Evolutionary conservation across 2,888 invertebrate genomes (phyloP).

Genomic region (Piscicola geometra): DNA sequence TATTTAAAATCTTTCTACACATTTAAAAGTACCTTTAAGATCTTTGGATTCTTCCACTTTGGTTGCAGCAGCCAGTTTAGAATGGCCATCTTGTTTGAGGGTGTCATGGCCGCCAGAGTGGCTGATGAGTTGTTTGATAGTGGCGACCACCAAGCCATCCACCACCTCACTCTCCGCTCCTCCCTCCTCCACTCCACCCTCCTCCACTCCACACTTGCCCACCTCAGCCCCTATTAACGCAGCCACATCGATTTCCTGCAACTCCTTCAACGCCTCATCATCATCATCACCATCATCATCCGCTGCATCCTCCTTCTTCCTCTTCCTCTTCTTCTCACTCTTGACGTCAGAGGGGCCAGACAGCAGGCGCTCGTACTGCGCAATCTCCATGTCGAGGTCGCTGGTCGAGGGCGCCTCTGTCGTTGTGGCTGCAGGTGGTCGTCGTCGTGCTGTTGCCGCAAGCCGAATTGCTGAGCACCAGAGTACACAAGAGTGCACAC

Average conservation of each 20-base stretch:
- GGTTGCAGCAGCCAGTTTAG: no score
- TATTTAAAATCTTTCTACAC: no score
- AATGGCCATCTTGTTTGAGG: no score
- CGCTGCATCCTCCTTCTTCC: not conserved
- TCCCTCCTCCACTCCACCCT: not conserved
- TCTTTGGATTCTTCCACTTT: no score
- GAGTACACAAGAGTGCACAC: no score
- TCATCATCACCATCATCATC: conserved; percentile 31
- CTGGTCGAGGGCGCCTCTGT: conserved; percentile 34
- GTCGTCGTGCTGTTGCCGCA: conserved; percentile 80
- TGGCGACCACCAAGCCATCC: conserved; percentile 1
- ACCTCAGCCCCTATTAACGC: not conserved
- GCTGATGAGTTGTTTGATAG: conserved; percentile 2
- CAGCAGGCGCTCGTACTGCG: conserved; percentile 36
- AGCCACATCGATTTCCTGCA: not conserved
- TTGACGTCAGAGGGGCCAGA: not conserved
- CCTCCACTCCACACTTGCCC: not conserved
- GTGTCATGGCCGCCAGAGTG: no score
- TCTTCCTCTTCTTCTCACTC: conserved; percentile 15
- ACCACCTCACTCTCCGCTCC: not conserved
- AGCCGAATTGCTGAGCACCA: conserved; percentile 39
- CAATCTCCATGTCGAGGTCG: conserved; percentile 41
- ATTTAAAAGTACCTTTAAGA: no score
- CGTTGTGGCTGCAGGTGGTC: conserved; percentile 64
- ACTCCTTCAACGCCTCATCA: not conserved